Evolutionary conservation across 2,888 invertebrate species (phyloP), one percentile per base, ranked within the genome.

Genomic region (Pollenia amentaria): DNA sequence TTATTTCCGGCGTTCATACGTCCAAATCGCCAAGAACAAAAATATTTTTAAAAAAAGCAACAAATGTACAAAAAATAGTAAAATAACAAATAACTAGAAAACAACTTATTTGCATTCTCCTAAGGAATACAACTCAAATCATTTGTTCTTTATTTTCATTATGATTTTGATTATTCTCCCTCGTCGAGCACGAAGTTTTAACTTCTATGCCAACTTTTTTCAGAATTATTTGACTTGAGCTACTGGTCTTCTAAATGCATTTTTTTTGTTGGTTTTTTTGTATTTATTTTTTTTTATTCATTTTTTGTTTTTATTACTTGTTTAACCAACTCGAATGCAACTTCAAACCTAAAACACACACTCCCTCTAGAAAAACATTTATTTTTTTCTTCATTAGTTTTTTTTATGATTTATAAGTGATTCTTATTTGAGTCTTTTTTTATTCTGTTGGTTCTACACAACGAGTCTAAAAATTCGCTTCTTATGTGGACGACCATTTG

Each of bases 1-100:
- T 92, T 91, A 91, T 90, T 91, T 92, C 92, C 92, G 92, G 92
- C 91, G 90, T 88, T 86, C 82, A 82, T 78, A 75, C 75, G 65
- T 46, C 60, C 62, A 78, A 78, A 78, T 75, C 78, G 48, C 69
- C 75, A 78, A 82, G 67, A 76, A 87, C 72, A 77, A 60, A 70
- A 44, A 46, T 46, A 70, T 64, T 40, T 38, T 40, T 64, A 51
- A 67, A 62, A 46, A 65, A 48, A 70, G 18, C 18, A 65, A 64
- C 40, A 64, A 64, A 73, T 72, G 12, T 40, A 73, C n/a, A 65
- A 53, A 62, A 51, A 46, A 65, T 69, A 60, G 55, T 48, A 51
- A 81, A 67, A 10, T 44, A 78, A 51, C 18, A 78, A 78, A 76
- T 53, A 80, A 77, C 80, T 86, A 86, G 83, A 81, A 73, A 84